Evolutionary conservation across 2,888 invertebrate species (phyloP).

Genomic region (Drepanosiphum platanoidis): DNA sequence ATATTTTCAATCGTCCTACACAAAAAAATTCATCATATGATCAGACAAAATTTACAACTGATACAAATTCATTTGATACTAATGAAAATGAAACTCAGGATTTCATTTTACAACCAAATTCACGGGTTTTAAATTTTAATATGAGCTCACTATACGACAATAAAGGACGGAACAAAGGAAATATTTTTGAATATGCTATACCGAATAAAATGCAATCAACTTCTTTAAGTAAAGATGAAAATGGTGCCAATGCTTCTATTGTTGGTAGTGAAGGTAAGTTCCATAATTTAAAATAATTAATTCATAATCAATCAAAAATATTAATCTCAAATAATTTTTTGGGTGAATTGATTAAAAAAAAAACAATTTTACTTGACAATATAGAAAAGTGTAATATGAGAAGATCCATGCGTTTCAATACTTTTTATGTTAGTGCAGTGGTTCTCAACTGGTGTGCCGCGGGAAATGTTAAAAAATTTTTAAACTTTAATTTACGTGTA

Average conservation of each 20-base stretch:
- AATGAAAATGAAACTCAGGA: neutral
- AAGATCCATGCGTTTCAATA: neutral
- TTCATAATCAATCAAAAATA: neutral
- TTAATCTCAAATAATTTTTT: neutral
- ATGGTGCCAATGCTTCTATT: neutral
- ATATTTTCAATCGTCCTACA: constrained; percentile 29
- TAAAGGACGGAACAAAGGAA: neutral
- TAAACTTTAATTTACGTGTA: no score
- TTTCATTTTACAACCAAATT: neutral
- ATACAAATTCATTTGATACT: neutral
- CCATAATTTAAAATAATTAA: neutral
- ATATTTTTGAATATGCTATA: neutral
- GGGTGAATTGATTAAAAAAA: neutral
- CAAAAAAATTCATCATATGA: neutral
- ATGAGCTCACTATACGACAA: neutral
- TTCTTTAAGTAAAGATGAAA: neutral
- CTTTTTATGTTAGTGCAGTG: no score
- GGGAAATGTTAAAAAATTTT: no score
- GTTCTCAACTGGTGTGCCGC: no score
- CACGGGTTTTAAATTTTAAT: neutral
- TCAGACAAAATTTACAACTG: neutral
- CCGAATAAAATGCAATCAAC: neutral
- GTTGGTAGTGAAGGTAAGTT: neutral
- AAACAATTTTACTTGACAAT: neutral
- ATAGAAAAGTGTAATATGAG: neutral